Base-by-base conservation (phyloP, 2,113 vertebrate genomes). In the Hassar affinis region DNA sequence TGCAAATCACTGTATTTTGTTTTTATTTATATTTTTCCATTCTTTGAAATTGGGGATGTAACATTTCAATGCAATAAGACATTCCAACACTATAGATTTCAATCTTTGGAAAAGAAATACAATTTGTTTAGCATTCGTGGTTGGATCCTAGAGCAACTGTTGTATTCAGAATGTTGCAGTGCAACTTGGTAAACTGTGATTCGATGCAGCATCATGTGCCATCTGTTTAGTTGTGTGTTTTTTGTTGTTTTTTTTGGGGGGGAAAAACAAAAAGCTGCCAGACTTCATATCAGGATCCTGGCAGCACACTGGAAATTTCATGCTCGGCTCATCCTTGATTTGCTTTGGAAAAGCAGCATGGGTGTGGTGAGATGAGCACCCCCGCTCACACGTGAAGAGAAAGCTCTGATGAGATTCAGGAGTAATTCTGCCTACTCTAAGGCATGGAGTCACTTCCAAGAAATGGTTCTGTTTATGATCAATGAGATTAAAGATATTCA, bases 231-330 rank as follows among this genome's bases (percentile, higher is more conserved):
- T 2, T 12, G 22, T 14, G 30, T 33, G 33, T 64, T 20, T 66
- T 62, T 38, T 38, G 38, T 66, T 33, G 12, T 22, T 8, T 42
- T n/a, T 47, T 71, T 18, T n/a, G n/a, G n/a, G n/a, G n/a, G 62
- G 57, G 49, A 52, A 83, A 83, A 51, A 64, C 61, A 78, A 64
- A 83, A 83, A 68, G 74, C 82, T 84, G 82, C 75, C 75, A 84
- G 82, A 78, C 64, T 61, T 57, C 76, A 51, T 51, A 33, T 57
- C 68, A 56, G 64, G 51, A 71, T 47, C 27, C 42, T 71, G 82
- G 83, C 83, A 71, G 61, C 30, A 4, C 42, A 11, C 11, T 69
- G 61, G 51, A 57, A 57, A 84, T 84, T 47, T 72, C 49, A 71
- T 18, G 18, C 83, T 61, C 51, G 6, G 49, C 61, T 18, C 52